Evolutionary conservation across 2,113 vertebrate species (phyloP).

Genomic region (Hirundichthys speculiger): DNA sequence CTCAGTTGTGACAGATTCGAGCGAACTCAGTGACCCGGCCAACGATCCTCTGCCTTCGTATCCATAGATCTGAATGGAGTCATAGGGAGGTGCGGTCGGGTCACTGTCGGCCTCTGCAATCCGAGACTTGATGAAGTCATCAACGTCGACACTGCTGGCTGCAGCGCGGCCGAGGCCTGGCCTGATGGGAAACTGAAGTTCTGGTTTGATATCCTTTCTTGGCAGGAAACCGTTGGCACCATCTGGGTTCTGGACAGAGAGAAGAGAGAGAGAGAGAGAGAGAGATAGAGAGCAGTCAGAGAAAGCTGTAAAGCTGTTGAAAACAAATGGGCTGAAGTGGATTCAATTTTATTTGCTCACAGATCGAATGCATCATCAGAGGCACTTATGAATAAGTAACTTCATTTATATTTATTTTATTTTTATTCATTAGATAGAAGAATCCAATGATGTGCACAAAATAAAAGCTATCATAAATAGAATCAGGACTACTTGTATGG

Average conservation of each 20-base stretch:
- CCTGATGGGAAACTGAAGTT: constrained; percentile 89
- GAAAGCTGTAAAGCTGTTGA: neutral
- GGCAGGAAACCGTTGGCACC: constrained; percentile 96
- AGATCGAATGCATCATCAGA: neutral
- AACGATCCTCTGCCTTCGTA: constrained; percentile 95
- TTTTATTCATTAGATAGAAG: neutral
- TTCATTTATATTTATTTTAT: neutral
- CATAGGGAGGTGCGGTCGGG: constrained; percentile 95
- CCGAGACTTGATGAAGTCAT: constrained; percentile 96
- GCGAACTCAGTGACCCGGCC: constrained; percentile 95
- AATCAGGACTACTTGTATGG: too few relatives aligned
- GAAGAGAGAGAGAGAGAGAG: too few relatives aligned
- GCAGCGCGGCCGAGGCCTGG: constrained; percentile 85
- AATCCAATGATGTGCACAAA: neutral
- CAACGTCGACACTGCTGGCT: constrained; percentile 93
- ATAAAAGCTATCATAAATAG: too few relatives aligned
- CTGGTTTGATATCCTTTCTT: constrained; percentile 97
- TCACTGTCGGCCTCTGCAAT: constrained; percentile 95
- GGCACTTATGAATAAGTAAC: neutral
- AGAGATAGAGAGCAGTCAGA: constrained; percentile 13
- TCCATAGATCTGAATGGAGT: constrained; percentile 99
- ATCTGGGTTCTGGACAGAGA: constrained; percentile 87
- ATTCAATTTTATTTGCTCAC: neutral
- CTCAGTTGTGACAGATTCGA: constrained; percentile 97
- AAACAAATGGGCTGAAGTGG: neutral